Percentiles rank a stretch among this genome's conserved stretches.
Evolutionary conservation across 2,888 invertebrate species (phyloP).

Genomic region (Coremacera marginata): DNA sequence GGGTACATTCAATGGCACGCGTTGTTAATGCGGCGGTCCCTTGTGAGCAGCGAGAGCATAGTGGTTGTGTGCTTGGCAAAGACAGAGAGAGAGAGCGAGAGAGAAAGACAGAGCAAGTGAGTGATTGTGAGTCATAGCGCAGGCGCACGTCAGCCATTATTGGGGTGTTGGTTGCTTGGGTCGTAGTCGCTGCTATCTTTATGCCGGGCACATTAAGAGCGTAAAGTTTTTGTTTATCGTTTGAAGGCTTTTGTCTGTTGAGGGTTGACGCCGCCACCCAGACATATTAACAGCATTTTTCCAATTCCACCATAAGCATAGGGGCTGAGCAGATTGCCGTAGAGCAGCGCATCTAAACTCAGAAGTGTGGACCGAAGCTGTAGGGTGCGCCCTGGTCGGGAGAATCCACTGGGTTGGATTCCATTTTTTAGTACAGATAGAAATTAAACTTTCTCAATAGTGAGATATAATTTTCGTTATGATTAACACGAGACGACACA

Average conservation of each 20-base stretch:
- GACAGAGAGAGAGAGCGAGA: neutral
- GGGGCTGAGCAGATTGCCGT: neutral
- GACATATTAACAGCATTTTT: neutral
- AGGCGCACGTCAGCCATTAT: neutral
- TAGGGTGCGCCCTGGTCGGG: too few relatives aligned
- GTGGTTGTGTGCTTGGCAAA: neutral
- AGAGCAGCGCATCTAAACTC: neutral
- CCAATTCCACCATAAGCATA: neutral
- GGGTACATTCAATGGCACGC: neutral
- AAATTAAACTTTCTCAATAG: too few relatives aligned
- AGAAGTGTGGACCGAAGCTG: neutral
- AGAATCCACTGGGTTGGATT: too few relatives aligned
- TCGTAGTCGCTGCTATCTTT: neutral
- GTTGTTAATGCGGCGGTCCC: neutral
- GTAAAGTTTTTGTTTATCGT: neutral
- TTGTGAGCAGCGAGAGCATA: neutral
- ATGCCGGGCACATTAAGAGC: neutral
- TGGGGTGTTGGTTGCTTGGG: constrained; percentile 10
- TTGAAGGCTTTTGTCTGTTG: neutral
- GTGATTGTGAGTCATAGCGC: constrained; percentile 22
- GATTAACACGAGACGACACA: neutral
- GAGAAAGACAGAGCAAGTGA: constrained; percentile 7
- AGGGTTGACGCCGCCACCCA: neutral
- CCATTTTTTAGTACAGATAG: too few relatives aligned
- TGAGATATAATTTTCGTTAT: too few relatives aligned